A percentile compares a stretch with the other conserved stretches of the same genome.
These are phyloP conservation scores for Ephydatia muelleri DNA, from an alignment of 37 sponge, comb jelly and placozoan species.

Conservation along the genomic window DNA sequence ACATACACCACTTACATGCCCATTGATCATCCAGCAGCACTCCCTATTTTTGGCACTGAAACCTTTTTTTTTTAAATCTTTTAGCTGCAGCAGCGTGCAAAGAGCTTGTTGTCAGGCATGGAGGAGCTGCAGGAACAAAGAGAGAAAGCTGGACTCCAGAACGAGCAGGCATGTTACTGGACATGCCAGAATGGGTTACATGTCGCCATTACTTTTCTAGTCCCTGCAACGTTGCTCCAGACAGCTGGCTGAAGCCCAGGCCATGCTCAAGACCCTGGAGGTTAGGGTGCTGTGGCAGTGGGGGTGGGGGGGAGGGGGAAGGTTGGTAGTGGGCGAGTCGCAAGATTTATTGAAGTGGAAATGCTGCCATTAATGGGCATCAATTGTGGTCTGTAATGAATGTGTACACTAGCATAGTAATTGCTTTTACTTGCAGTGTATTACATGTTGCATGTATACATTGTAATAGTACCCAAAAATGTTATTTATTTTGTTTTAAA, in stretches of 20 bases:
- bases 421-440: no score
- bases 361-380: no score
- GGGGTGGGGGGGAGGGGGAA: no score
- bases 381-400: no score
- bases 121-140: conserved; percentile 25
- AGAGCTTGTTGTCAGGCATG: conserved; percentile 25
- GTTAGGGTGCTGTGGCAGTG: not conserved
- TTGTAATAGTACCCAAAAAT: no score
- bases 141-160: conserved; percentile 1
- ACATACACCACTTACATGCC: no score
- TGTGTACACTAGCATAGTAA: no score
- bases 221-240: not conserved
- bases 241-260: conserved; percentile 32
- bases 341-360: no score
- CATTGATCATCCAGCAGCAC: not conserved
- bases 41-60: not conserved
- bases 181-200: not conserved
- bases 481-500: no score
- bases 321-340: no score
- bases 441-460: no score
- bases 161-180: conserved; percentile 13
- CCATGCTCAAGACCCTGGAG: conserved; percentile 33
- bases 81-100: conserved; percentile 46
- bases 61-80: not conserved
- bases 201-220: not conserved